These are phyloP conservation scores for Chironomus riparius DNA, from an alignment of 2,888 invertebrate species.

Conservation along the genomic window DNA sequence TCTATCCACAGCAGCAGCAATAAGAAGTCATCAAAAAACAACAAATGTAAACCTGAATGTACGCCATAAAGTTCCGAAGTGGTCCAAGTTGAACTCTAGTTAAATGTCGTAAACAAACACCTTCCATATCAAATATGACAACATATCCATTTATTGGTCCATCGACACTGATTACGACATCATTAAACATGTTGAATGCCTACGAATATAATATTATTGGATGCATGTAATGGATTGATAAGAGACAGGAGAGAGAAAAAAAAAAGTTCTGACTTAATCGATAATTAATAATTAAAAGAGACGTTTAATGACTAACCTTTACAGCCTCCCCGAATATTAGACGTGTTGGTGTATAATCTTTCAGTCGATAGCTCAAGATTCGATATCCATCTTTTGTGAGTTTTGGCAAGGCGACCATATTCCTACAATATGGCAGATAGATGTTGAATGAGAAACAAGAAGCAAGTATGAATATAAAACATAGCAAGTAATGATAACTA, in stretches of 20 bases:
- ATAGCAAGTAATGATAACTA: background rate
- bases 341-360: conserved; percentile 54
- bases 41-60: conserved; percentile 49
- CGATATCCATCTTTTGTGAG: conserved; percentile 53
- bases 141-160: conserved; percentile 49
- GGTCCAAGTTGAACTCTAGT: conserved; percentile 55
- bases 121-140: conserved; percentile 60
- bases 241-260: background rate
- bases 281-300: background rate
- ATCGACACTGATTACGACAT: conserved; percentile 54
- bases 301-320: conserved; percentile 33
- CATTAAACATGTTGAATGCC: conserved; percentile 59
- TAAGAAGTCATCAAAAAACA: background rate
- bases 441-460: background rate
- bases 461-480: conserved; percentile 2
- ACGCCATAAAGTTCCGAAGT: conserved; percentile 54
- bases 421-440: conserved; percentile 40
- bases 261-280: background rate
- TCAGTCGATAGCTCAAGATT: conserved; percentile 51
- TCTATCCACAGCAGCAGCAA: too few relatives aligned
- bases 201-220: background rate
- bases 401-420: conserved; percentile 53
- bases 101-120: conserved; percentile 54
- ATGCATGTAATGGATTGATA: too few relatives aligned
- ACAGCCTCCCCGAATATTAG: conserved; percentile 55